These are phyloP conservation scores for Oncorhynchus clarkii DNA, from an alignment of 2,113 vertebrate species.

Conservation along the genomic window DNA sequence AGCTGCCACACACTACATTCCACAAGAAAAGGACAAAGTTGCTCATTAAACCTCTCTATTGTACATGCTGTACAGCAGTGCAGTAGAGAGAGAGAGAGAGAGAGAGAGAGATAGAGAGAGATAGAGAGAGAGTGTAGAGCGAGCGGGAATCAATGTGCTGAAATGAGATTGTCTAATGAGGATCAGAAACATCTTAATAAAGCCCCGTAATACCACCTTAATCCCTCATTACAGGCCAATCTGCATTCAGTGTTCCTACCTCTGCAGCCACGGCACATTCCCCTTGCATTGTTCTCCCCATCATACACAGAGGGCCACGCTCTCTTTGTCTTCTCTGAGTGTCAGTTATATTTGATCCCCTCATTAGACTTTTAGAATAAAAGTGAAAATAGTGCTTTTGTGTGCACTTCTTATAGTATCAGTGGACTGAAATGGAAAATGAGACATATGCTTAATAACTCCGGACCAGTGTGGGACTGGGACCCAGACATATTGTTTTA, in stretches of 20 bases:
- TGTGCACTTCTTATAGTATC: conserved; percentile 64
- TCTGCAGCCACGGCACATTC: conserved; percentile 55
- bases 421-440: conserved; percentile 67
- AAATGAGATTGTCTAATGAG: conserved; percentile 74
- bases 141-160: conserved; percentile 66
- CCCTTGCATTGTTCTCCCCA: conserved; percentile 61
- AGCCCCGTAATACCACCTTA: conserved; percentile 74
- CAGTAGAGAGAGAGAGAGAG: background rate
- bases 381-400: conserved; percentile 72
- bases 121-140: conserved; percentile 37
- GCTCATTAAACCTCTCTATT: background rate
- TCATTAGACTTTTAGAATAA: conserved; percentile 72
- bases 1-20: background rate
- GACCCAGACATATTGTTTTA: conserved; percentile 25
- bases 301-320: conserved; percentile 51
- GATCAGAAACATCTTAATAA: conserved; percentile 79
- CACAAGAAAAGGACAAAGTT: conserved; percentile 2
- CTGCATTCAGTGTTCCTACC: conserved; percentile 64
- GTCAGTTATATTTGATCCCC: conserved; percentile 69
- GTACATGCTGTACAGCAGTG: background rate
- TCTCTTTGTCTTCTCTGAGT: conserved; percentile 64
- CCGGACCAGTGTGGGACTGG: conserved; percentile 56
- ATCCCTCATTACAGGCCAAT: conserved; percentile 76
- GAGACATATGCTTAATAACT: conserved; percentile 80
- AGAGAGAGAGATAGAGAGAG: conserved; percentile 22